These are phyloP conservation scores for Nannobrachium achirus DNA, from an alignment of 2,113 vertebrate genomes.

Conservation along the genomic window DNA sequence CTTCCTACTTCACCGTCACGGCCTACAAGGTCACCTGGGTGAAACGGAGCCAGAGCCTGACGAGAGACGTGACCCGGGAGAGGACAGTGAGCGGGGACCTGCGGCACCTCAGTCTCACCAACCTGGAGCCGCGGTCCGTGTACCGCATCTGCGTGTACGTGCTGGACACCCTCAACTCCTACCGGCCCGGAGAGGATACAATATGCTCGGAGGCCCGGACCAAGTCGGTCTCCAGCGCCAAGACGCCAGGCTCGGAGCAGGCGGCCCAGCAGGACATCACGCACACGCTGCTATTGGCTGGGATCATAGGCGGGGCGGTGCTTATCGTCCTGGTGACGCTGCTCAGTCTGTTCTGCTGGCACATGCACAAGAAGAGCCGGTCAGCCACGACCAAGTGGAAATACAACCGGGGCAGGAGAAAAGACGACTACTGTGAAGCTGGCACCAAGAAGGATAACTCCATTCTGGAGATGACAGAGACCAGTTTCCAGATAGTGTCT, in stretches of 20 bases:
- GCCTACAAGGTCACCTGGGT: constrained; percentile 97
- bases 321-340: constrained; percentile 91
- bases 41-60: constrained; percentile 92
- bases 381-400: constrained; percentile 96
- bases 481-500: constrained; percentile 99
- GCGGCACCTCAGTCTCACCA: constrained; percentile 84
- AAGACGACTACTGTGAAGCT: constrained; percentile 98
- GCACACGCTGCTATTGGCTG: constrained; percentile 92
- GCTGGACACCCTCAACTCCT: constrained; percentile 90
- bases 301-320: constrained; percentile 92
- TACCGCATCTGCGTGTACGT: constrained; percentile 95
- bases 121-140: constrained; percentile 89
- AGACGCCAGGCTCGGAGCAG: constrained; percentile 88
- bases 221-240: constrained; percentile 83
- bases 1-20: constrained; percentile 88
- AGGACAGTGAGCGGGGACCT: constrained; percentile 88
- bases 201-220: constrained; percentile 86
- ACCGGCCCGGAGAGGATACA: constrained; percentile 89
- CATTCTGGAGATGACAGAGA: constrained; percentile 99
- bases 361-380: constrained; percentile 97
- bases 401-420: constrained; percentile 96
- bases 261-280: constrained; percentile 87
- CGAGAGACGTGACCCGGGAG: constrained; percentile 90
- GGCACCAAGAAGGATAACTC: constrained; percentile 99
- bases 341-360: constrained; percentile 96